Evolutionary conservation across 2,888 invertebrate species (phyloP), one percentile per base, ranked within the genome.

Genomic region (Drosophila imparisetae): DNA sequence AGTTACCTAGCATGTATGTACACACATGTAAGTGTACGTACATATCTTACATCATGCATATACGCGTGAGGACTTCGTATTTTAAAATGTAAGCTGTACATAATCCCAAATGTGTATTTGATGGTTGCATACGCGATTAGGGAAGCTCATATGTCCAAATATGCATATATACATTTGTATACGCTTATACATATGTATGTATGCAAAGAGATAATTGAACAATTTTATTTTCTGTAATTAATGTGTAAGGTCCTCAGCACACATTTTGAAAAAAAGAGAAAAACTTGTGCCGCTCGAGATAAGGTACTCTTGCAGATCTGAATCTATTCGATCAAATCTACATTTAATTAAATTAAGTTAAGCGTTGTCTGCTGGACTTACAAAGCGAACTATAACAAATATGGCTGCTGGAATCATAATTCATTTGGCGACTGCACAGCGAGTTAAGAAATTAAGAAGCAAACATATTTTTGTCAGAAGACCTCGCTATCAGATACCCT

Each of bases 51-150:
- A 45, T 8, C 2, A 24, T 45, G 24, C 8, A 8, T 24, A 45
- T 15, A 24, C 45, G 8, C 8, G 1, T 45, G 21, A 45, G 21
- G 45, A 8, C 15, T 45, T 45, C 2, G 45, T 15, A 8, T 24
- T 24, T 15, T 45, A 45, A 15, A 45, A 24, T 15, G 24, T 45
- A 45, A 24, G 45, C 24, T 48, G 24, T 48, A 32, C n/a, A 49
- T 24, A 21, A 30, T n/a, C 36, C n/a, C 36, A 32, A 38, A 66
- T 38, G 53, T 52, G n/a, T 62, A 4, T 66, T 24, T 53, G 38
- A 48, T 62, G 66, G 66, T 66, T 66, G 53, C 53, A 62, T 53
- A 38, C 59, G 62, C 62, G 48, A 24, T 42, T 27, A 54, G 53
- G 21, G 15, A 52, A 21, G 15, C 53, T 53, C 53, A 10, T 34